Base-by-base conservation (phyloP, 2,797 vertebrate genomes). In the Molothrus aeneus region DNA sequence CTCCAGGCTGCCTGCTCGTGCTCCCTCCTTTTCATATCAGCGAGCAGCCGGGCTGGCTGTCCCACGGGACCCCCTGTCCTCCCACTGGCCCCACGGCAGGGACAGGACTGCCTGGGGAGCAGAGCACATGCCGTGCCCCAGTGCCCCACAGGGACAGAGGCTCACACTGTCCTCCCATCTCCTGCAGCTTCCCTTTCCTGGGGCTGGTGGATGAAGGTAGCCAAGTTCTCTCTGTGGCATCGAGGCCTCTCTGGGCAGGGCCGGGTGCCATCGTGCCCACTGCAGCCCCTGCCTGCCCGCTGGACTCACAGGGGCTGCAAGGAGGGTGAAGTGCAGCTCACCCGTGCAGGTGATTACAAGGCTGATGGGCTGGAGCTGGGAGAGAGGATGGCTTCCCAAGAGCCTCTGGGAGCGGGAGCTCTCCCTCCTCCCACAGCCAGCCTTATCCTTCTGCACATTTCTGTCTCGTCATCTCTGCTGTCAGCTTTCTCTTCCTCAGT, bases 1-100 rank as follows among this genome's bases (percentile, higher is more conserved):
- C 97, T 96, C 95, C 11, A 53, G 75, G 96, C 97, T 97, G 84
- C 74, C 93, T 92, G 89, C 66, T 92, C 70, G 5, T 60, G 95
- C 73, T 93, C 95, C 81, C 63, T 96, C 90, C 96, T 92, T 87
- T 83, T 65, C 92, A 2, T 54, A 74, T 63, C 81, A 10, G 83
- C 36, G 25, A 91, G 96, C 96, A 90, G 94, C 90, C 51, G 6
- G 95, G 86, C 88, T 82, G 90, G 70, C 93, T 72, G 68, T 90
- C 96, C 95, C 80, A 0, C 1, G 43, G 94, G 95, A 90, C 26
- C 11, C 59, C 36, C 8, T 7, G 42, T 21, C 34, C 57, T 38
- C 60, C 73, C 5, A 0, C 73, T 2, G 3, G 74, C 86, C 53
- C 40, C 0, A 4, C 8, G 2, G 0, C 59, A 14, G 80, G 79